A percentile compares a stretch with the other conserved stretches of the same genome.
phyloP scores from a whole-genome alignment of 2,113 vertebrate genomes.

The Xenopus laevis region DNA sequence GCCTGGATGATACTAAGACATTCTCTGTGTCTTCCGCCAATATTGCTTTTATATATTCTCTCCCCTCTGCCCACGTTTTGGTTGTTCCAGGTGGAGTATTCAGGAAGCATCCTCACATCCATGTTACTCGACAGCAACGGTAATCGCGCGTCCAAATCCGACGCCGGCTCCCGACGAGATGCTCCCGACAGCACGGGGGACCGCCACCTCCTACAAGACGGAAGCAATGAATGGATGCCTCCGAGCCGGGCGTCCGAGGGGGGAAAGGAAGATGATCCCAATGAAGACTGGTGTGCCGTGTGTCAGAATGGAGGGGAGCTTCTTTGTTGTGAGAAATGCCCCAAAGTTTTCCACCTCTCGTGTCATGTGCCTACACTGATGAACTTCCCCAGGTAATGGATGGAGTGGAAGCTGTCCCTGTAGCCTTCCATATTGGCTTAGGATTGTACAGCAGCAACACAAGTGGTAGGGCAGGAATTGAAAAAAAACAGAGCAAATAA shows the following conservation, averaged over 20 bases:
- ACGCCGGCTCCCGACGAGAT: constrained; percentile 57
- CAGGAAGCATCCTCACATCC: constrained; percentile 68
- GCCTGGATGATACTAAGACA: too few species aligned
- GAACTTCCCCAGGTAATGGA: constrained; percentile 70
- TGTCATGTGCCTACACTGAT: constrained; percentile 73
- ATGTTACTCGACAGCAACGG: constrained; percentile 63
- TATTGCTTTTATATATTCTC: too few species aligned
- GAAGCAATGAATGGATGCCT: constrained; percentile 4
- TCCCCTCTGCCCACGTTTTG: too few species aligned
- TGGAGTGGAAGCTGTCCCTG: neutral
- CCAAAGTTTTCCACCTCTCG: constrained; percentile 77
- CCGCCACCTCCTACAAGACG: constrained; percentile 45
- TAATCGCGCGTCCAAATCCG: constrained; percentile 54
- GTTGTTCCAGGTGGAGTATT: constrained; percentile 57
- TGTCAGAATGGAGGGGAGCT: constrained; percentile 78
- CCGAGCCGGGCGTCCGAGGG: constrained; percentile 52
- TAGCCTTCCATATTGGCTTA: too few species aligned
- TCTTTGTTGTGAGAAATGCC: constrained; percentile 76
- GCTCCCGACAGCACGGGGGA: constrained; percentile 75
- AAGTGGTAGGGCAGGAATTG: too few species aligned
- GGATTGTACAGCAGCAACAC: too few species aligned
- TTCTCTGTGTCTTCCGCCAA: too few species aligned
- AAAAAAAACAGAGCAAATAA: too few species aligned
- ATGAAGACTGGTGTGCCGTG: constrained; percentile 80
- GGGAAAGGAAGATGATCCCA: constrained; percentile 75